These are phyloP conservation scores for Gulo gulo DNA, from an alignment of 2,113 vertebrate species.

Conservation along the genomic window DNA sequence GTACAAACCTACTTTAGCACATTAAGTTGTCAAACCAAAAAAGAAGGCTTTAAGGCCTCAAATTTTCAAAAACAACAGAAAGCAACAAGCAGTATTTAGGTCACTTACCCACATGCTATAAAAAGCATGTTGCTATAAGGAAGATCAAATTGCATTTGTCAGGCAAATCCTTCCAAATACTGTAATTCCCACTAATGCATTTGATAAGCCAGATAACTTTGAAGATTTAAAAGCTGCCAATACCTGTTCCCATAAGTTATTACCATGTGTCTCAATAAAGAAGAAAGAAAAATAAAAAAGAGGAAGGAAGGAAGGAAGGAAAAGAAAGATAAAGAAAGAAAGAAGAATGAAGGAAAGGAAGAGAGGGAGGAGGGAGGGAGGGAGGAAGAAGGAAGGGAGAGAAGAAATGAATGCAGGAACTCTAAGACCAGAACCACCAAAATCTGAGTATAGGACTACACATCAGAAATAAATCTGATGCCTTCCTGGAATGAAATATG, in stretches of 20 bases:
- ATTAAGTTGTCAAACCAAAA: conserved; percentile 76
- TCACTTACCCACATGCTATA: conserved; percentile 55
- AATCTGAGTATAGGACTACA: background rate
- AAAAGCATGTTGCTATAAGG: conserved; percentile 54
- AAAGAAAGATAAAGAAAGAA: background rate
- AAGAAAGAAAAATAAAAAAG: background rate
- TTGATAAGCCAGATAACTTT: conserved; percentile 43
- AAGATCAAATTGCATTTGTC: conserved; percentile 68
- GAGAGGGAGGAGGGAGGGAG: background rate
- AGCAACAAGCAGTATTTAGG: conserved; percentile 67
- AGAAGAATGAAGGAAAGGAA: background rate
- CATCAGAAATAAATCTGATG: background rate
- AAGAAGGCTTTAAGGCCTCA: conserved; percentile 60
- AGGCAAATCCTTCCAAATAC: conserved; percentile 69
- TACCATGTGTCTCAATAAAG: conserved; percentile 37
- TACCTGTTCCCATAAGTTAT: conserved; percentile 67
- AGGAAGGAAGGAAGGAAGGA: background rate
- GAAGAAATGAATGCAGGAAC: background rate
- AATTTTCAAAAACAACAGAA: conserved; percentile 73
- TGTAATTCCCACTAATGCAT: conserved; percentile 42
- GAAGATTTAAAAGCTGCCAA: conserved; percentile 67
- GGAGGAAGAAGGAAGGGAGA: no score
- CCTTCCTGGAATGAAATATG: background rate
- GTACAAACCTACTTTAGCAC: conserved; percentile 75
- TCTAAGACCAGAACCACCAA: background rate